A percentile compares a stretch with the other conserved stretches of the same genome.
These are phyloP conservation scores for Notothenia rossii DNA, from an alignment of 2,113 vertebrate species.

Conservation along the genomic window DNA sequence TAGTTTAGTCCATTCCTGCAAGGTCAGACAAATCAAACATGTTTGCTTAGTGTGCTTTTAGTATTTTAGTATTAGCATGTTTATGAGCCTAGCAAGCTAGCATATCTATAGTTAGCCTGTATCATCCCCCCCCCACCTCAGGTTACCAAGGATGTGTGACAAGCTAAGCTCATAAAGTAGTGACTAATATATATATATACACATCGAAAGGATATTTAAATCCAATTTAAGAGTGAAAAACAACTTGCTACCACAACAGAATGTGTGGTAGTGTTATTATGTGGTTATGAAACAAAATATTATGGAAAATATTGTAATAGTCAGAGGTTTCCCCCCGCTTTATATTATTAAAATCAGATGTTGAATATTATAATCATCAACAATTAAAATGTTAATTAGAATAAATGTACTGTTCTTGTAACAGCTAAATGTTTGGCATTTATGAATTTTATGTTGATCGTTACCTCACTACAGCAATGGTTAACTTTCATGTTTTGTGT, in stretches of 20 bases:
- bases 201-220: not conserved
- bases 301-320: not conserved
- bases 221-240: not conserved
- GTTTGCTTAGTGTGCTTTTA: not conserved
- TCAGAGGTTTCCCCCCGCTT: too few species aligned
- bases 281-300: not conserved
- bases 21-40: not conserved
- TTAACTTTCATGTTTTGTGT: not conserved
- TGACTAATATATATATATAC: not conserved
- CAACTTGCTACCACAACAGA: not conserved
- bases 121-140: not conserved
- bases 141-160: not conserved
- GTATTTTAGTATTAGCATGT: too few species aligned
- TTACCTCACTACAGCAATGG: not conserved
- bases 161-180: not conserved
- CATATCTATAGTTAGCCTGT: not conserved
- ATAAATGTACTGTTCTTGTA: too few species aligned
- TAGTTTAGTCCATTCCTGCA: not conserved
- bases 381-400: too few species aligned
- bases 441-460: not conserved
- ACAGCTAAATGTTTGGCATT: not conserved
- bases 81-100: not conserved
- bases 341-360: not conserved
- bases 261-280: not conserved
- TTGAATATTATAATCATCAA: not conserved